Evolutionary conservation across 2,797 vertebrate species (phyloP).

Genomic region (Halcyon chelicuti): DNA sequence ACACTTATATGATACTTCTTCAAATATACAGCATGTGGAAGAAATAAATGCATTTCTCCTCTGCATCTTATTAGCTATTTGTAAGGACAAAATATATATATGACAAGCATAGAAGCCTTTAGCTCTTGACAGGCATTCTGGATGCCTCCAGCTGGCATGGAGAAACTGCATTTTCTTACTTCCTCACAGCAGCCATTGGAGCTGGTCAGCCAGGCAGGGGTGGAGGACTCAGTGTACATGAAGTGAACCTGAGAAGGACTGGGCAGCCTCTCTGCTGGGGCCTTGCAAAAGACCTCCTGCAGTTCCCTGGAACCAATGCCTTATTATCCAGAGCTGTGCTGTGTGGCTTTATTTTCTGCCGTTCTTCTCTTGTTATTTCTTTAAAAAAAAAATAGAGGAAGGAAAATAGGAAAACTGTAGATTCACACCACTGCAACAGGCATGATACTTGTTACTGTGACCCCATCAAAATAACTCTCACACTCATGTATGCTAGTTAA

Average conservation of each 20-base stretch:
- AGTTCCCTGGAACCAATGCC: neutral
- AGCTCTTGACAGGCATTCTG: neutral
- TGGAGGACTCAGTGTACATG: fast-evolving
- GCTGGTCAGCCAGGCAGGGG: neutral
- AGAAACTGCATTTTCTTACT: neutral
- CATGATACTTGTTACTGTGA: neutral
- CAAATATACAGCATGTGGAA: neutral
- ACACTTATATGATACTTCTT: neutral
- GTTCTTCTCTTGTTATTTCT: neutral
- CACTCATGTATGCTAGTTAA: neutral
- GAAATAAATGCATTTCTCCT: neutral
- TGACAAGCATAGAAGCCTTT: neutral
- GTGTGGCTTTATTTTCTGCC: neutral
- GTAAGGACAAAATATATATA: neutral
- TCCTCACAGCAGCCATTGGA: neutral
- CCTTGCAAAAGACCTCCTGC: fast-evolving
- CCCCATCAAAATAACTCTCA: neutral
- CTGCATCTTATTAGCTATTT: neutral
- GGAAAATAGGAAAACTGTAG: neutral
- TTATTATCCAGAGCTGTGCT: fast-evolving
- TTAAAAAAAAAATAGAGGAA: neutral
- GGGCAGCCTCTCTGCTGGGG: neutral
- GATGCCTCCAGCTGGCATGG: fast-evolving
- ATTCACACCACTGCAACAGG: neutral
- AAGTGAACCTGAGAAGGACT: neutral